Conservation (phyloP, 2,888 invertebrate species). For the Noctua pronuba region DNA sequence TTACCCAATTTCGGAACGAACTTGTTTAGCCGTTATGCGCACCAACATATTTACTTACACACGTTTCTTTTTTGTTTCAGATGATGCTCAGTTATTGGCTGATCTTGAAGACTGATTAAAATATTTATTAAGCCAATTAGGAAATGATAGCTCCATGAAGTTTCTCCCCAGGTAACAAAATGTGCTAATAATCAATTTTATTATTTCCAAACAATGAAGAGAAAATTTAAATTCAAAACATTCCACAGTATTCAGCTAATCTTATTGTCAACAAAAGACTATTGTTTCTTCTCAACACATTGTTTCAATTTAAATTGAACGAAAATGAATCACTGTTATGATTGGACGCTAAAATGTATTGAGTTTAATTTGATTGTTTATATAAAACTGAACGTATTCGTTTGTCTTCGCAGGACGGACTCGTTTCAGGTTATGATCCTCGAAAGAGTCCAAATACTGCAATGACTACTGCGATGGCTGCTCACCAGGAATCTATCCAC, state of each 20-base stretch:
- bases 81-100: conserved; percentile 81
- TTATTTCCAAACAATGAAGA: conserved; percentile 86
- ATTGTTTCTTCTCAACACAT: conserved; percentile 88
- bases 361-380: conserved; percentile 88
- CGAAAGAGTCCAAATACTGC: conserved; percentile 85
- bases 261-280: conserved; percentile 88
- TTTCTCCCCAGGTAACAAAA: conserved; percentile 78
- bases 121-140: conserved; percentile 80
- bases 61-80: conserved; percentile 82
- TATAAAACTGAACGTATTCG: conserved; percentile 70
- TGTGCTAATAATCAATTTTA: conserved; percentile 71
- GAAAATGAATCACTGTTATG: conserved; percentile 89
- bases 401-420: conserved; percentile 80
- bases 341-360: conserved; percentile 87
- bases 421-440: conserved; percentile 82
- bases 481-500: conserved; percentile 89
- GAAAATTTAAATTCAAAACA: conserved; percentile 89
- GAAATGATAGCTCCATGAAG: conserved; percentile 85
- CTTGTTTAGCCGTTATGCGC: conserved; percentile 70
- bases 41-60: conserved; percentile 65
- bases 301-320: conserved; percentile 86
- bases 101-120: conserved; percentile 87
- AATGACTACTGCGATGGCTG: conserved; percentile 91
- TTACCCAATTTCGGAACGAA: conserved; percentile 72
- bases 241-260: conserved; percentile 89